These are phyloP conservation scores for Charanyca ferruginea DNA, from an alignment of 2,888 invertebrate species.

Conservation along the genomic window DNA sequence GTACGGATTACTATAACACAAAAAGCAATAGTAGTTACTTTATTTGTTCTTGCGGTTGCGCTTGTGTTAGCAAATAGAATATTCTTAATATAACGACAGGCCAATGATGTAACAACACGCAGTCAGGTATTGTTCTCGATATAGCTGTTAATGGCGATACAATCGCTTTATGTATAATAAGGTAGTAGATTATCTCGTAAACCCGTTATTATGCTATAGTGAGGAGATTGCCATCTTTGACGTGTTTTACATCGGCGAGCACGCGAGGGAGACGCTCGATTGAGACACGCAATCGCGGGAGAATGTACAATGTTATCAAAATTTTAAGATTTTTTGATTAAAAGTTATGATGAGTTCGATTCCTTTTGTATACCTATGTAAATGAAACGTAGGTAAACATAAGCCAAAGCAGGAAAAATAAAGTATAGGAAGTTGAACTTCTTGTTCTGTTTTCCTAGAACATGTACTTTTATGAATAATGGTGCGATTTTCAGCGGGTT, in stretches of 20 bases:
- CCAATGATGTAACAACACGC: conserved; percentile 5
- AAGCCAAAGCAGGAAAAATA: not conserved
- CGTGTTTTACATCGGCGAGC: conserved; percentile 13
- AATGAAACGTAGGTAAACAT: too few species aligned
- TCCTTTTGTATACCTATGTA: too few species aligned
- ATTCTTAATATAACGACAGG: conserved; percentile 4
- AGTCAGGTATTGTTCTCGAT: conserved; percentile 20
- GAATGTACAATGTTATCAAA: conserved; percentile 16
- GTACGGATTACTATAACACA: conserved; percentile 4
- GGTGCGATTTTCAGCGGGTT: not conserved
- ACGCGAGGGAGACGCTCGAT: conserved; percentile 25
- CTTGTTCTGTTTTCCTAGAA: not conserved
- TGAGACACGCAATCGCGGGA: conserved; percentile 15
- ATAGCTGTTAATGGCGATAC: conserved; percentile 23
- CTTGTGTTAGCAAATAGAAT: conserved; percentile 41
- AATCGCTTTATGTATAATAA: conserved; percentile 29
- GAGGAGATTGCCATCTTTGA: conserved; percentile 28
- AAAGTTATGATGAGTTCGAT: too few species aligned
- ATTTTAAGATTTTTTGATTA: too few species aligned
- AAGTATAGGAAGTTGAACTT: not conserved
- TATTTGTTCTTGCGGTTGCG: conserved; percentile 25
- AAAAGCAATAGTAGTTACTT: conserved; percentile 18
- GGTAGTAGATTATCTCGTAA: conserved; percentile 26
- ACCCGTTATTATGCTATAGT: conserved; percentile 29
- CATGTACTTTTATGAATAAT: not conserved